Evolutionary conservation across 2,888 invertebrate species (phyloP).

Genomic region (Erannis defoliaria): DNA sequence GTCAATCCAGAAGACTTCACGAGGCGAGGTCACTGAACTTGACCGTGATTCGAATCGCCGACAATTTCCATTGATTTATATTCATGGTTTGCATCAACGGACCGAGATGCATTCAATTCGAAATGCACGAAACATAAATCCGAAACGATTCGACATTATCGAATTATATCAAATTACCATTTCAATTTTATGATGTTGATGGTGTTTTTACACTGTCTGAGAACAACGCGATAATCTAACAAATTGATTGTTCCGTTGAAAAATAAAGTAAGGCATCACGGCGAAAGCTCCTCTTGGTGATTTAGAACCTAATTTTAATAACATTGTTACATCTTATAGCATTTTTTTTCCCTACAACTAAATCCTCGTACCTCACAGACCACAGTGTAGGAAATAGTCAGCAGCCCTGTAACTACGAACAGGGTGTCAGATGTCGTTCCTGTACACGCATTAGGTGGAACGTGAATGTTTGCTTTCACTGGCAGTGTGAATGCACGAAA

Average conservation of each 20-base stretch:
- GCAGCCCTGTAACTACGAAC: slow-evolving; percentile 64
- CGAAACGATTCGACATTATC: slow-evolving; percentile 47
- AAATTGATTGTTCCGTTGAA: not conserved
- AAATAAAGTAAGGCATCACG: not conserved
- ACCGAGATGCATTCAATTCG: slow-evolving; percentile 54
- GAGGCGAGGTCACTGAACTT: slow-evolving; percentile 68
- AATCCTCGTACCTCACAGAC: too few relatives aligned
- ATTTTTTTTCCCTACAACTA: too few relatives aligned
- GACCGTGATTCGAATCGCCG: slow-evolving; percentile 66
- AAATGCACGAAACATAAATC: slow-evolving; percentile 54
- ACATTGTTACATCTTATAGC: too few relatives aligned
- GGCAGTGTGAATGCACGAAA: slow-evolving; percentile 73
- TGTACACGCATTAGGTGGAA: slow-evolving; percentile 75
- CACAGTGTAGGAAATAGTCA: slow-evolving; percentile 7
- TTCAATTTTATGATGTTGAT: slow-evolving; percentile 48
- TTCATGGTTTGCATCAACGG: slow-evolving; percentile 65
- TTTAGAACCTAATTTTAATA: not conserved
- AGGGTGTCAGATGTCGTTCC: slow-evolving; percentile 78
- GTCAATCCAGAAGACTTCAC: slow-evolving; percentile 59
- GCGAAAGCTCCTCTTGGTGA: too few relatives aligned
- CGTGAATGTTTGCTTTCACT: slow-evolving; percentile 82
- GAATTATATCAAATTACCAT: slow-evolving; percentile 42
- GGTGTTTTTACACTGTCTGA: slow-evolving; percentile 45
- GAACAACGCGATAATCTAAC: slow-evolving; percentile 24
- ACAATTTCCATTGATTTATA: slow-evolving; percentile 74